phyloP scores from a whole-genome alignment of 2,888 invertebrate species.

The Lepas anatifera region DNA sequence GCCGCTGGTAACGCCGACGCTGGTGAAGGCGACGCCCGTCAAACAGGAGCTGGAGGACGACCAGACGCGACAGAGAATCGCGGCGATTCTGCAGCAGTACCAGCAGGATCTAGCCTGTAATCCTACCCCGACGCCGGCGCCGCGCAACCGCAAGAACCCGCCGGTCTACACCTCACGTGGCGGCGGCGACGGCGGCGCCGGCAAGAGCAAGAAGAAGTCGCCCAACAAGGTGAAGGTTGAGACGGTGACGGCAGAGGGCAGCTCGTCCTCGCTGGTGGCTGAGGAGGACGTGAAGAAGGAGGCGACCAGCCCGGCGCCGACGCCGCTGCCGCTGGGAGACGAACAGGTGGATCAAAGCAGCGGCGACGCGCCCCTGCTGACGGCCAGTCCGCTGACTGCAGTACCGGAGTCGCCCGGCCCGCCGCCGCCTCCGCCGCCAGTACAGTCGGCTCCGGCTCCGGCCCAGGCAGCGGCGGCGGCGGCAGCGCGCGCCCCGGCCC shows the following conservation, averaged over 20 bases:
- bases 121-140: conserved; percentile 25
- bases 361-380: background rate
- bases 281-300: background rate
- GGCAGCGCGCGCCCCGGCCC: too few species aligned
- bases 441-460: background rate
- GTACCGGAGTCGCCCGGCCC: background rate
- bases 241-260: background rate
- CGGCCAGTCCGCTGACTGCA: background rate
- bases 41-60: conserved; percentile 26
- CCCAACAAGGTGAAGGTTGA: conserved; percentile 22
- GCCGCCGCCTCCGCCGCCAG: background rate
- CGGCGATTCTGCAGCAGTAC: conserved; percentile 24
- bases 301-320: background rate
- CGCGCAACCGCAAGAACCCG: conserved; percentile 25
- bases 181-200: conserved; percentile 23
- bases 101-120: conserved; percentile 24
- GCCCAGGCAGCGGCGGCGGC: background rate
- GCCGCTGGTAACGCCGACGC: conserved; percentile 23
- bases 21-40: conserved; percentile 24
- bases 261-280: background rate
- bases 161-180: conserved; percentile 24
- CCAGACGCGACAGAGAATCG: conserved; percentile 23
- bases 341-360: background rate
- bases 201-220: conserved; percentile 25
- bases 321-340: background rate